These are phyloP conservation scores for Idaea aversata DNA, from an alignment of 2,888 invertebrate species.

Conservation along the genomic window DNA sequence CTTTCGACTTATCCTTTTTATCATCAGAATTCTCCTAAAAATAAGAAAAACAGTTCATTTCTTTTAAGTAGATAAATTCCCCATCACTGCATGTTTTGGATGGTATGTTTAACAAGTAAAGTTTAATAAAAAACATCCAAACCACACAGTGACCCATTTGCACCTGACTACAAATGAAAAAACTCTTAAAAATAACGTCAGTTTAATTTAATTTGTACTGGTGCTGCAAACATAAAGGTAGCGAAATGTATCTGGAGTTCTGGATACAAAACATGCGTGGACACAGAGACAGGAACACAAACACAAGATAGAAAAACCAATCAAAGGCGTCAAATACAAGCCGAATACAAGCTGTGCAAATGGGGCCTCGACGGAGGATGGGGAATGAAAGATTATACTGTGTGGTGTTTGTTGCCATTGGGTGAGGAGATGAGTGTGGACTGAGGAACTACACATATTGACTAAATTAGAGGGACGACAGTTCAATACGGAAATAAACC, in stretches of 20 bases:
- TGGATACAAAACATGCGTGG: conserved; percentile 72
- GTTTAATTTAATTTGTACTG: conserved; percentile 30
- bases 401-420: conserved; percentile 66
- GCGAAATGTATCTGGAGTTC: conserved; percentile 21
- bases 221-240: conserved; percentile 46
- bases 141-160: conserved; percentile 74
- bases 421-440: conserved; percentile 29
- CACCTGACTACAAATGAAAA: conserved; percentile 43
- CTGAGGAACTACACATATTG: neutral
- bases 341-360: conserved; percentile 67
- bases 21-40: conserved; percentile 76
- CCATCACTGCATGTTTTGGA: conserved; percentile 59
- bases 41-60: conserved; percentile 54
- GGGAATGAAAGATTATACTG: conserved; percentile 51
- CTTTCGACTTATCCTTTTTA: conserved; percentile 84
- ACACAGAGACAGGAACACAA: conserved; percentile 70
- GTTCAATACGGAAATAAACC: conserved; percentile 3
- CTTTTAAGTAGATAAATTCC: conserved; percentile 44
- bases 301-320: conserved; percentile 46
- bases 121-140: conserved; percentile 40
- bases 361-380: conserved; percentile 72
- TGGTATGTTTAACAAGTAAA: neutral
- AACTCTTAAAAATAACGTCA: conserved; percentile 15
- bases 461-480: conserved; percentile 18
- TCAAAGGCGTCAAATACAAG: conserved; percentile 43